Evolutionary conservation across 1,140 invertebrate genomes (phyloP).

Genomic region (Steinernema feltiae): DNA sequence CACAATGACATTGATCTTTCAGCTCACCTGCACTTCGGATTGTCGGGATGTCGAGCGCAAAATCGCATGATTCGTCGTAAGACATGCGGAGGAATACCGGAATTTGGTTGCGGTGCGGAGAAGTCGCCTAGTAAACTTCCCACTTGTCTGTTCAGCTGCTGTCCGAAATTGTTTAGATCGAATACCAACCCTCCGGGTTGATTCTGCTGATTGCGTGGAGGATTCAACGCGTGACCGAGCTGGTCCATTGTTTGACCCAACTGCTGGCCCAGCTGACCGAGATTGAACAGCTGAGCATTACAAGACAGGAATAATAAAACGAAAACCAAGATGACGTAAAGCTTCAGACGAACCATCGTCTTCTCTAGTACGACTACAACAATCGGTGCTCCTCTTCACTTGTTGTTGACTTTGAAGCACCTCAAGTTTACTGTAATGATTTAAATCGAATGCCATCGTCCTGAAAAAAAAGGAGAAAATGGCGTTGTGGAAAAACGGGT

Average conservation of each 20-base stretch:
- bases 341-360: neutral
- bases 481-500: neutral
- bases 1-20: too few relatives aligned
- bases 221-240: neutral
- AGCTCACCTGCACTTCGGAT: neutral
- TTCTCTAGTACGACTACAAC: neutral
- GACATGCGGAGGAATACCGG: neutral
- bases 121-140: neutral
- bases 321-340: neutral
- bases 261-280: neutral
- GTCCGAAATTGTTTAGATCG: neutral
- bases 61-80: neutral
- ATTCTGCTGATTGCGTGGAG: neutral
- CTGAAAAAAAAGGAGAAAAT: neutral
- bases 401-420: neutral
- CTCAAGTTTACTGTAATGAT: neutral
- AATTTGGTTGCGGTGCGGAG: neutral
- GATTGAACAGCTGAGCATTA: slow-evolving; percentile 4
- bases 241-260: neutral
- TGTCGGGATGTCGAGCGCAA: neutral
- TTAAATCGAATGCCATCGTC: neutral
- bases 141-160: neutral
- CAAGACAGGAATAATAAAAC: neutral
- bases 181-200: neutral
- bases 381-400: neutral